Base-by-base conservation (phyloP, 2,888 invertebrate species). In the Luperina testacea region DNA sequence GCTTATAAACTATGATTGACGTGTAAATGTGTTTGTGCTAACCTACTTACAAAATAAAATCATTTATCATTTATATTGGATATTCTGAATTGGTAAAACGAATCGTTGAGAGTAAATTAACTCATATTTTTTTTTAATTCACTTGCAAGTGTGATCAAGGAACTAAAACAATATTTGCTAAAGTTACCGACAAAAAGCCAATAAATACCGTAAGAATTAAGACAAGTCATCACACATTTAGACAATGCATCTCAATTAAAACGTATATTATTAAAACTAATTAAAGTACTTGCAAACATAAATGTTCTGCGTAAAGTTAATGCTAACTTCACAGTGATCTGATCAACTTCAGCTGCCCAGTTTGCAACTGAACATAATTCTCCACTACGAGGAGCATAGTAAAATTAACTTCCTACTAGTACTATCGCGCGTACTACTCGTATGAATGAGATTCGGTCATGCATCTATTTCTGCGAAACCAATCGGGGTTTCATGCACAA, bases 401-500 rank as follows among this genome's bases (percentile, higher is more conserved):
- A 85, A 75, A 75, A 75, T 81, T 63, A 70, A 57, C 38, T 71
- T 71, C 53, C 8, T 32, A 6, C 8, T 32, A 11, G 17, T 71
- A 57, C 72, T 53, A 72, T 11, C 15, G n/a, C 17, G 65, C 77
- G 85, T 76, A 78, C 61, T 78, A n/a, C n/a, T n/a, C n/a, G n/a
- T n/a, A 67, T 71, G 61, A 68, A 73, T 57, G 61, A 77, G 75
- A 83, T 76, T 74, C 78, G 57, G 64, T 78, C 78, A 72, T 86
- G 76, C 75, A 79, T 69, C 65, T 32, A 38, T 38, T 71, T 63
- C 42, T 24, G 61, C 17, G 72, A 77, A 74, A 82, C 75, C 61
- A 53, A 82, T 69, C 53, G 68, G 38, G 45, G 57, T 38, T 84
- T 67, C 83, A 86, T 83, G 86, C 72, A 83, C 65, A 38, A 45